Conservation (phyloP, 2,113 vertebrate species). For the Erinaceus europaeus region DNA sequence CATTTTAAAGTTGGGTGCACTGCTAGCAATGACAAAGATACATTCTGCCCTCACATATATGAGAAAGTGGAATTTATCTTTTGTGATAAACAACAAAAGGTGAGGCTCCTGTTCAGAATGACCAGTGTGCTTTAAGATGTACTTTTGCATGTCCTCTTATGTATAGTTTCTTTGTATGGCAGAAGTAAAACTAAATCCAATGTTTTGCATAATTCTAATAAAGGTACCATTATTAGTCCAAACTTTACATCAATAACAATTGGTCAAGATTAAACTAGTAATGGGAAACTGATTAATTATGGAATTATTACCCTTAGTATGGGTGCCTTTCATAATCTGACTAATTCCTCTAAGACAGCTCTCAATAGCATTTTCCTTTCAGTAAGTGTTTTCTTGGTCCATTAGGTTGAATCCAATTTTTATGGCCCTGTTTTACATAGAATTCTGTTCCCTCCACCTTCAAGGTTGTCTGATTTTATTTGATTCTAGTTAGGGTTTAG, state of each 20-base stretch:
- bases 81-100: not conserved
- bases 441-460: constrained; percentile 55
- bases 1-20: not conserved
- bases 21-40: not conserved
- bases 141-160: not conserved
- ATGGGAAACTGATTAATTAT: too few relatives aligned
- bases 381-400: constrained; percentile 47
- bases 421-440: constrained; percentile 6
- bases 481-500: constrained; percentile 35
- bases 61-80: not conserved
- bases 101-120: not conserved
- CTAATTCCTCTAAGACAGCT: not conserved
- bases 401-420: constrained; percentile 68
- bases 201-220: not conserved
- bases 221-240: not conserved
- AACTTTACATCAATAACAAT: not conserved
- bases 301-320: too few relatives aligned
- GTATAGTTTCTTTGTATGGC: not conserved
- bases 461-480: constrained; percentile 70
- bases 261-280: not conserved
- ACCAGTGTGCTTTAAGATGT: not conserved
- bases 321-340: not conserved
- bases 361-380: constrained; percentile 42
- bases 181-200: not conserved
- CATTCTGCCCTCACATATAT: not conserved